Evolutionary conservation across 2,113 vertebrate genomes (phyloP).

Genomic region (Colius striatus): DNA sequence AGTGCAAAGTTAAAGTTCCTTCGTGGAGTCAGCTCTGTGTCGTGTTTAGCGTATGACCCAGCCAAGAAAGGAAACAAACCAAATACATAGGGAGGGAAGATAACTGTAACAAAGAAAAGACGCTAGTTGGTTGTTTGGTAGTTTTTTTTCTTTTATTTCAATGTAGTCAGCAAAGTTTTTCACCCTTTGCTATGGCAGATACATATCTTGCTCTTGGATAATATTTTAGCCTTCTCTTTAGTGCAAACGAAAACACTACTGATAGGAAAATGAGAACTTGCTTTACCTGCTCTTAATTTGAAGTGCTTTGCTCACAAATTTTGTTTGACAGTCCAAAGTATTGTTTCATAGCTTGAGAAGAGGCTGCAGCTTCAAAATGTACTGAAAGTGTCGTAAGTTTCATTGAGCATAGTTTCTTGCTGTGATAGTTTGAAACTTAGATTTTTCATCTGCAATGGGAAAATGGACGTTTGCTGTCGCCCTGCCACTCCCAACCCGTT

Average conservation of each 20-base stretch:
- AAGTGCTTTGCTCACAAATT: neutral
- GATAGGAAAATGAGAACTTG: neutral
- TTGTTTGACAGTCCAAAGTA: neutral
- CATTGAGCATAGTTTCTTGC: neutral
- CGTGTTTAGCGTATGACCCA: fast-evolving
- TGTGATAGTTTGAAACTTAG: neutral
- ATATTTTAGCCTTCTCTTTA: neutral
- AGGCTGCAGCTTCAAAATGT: neutral
- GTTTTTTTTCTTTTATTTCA: neutral
- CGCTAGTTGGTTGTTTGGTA: neutral
- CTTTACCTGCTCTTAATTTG: neutral
- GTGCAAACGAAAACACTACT: neutral
- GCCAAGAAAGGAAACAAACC: neutral
- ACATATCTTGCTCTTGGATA: neutral
- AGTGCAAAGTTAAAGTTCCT: neutral
- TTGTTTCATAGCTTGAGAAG: neutral
- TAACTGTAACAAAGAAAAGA: neutral
- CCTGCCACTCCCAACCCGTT: neutral
- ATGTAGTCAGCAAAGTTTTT: neutral
- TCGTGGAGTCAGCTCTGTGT: neutral
- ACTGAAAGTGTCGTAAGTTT: neutral
- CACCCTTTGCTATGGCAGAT: fast-evolving
- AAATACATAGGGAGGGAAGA: neutral
- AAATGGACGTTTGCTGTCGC: conserved; percentile 9
- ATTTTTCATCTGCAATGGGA: neutral